Conservation (phyloP, 2,113 vertebrate species). For the Percopsis transmontana region DNA sequence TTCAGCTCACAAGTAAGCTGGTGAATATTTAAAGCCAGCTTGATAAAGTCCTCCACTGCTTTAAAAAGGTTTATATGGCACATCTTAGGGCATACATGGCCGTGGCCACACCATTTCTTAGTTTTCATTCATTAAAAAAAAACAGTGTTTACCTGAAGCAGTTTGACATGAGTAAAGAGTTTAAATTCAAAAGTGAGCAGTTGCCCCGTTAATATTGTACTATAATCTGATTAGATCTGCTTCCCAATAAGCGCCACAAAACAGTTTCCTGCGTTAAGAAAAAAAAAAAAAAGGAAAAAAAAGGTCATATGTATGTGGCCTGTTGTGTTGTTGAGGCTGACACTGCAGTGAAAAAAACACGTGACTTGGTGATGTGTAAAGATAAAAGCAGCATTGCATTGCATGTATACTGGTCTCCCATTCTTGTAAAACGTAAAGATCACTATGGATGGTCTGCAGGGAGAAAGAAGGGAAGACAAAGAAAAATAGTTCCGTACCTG, state of each 20-base stretch:
- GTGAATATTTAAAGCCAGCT: conserved; percentile 47
- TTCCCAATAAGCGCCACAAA: conserved; percentile 31
- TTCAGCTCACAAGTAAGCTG: conserved; percentile 23
- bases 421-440: conserved; percentile 26
- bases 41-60: conserved; percentile 38
- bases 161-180: conserved; percentile 61
- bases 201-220: conserved; percentile 49
- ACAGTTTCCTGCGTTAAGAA: neutral
- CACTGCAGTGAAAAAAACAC: conserved; percentile 20
- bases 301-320: conserved; percentile 19
- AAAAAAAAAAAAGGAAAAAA: conserved; percentile 24
- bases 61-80: conserved; percentile 54
- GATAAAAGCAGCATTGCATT: conserved; percentile 65
- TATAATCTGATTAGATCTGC: conserved; percentile 23
- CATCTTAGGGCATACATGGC: conserved; percentile 49
- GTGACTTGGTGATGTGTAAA: conserved; percentile 40
- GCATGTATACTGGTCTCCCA: conserved; percentile 58
- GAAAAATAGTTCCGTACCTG: neutral
- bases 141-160: conserved; percentile 74
- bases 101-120: conserved; percentile 44
- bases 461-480: conserved; percentile 26
- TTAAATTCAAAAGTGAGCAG: conserved; percentile 59
- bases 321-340: conserved; percentile 6
- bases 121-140: conserved; percentile 49
- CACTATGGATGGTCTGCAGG: conserved; percentile 41